Base-by-base conservation (phyloP, 2,797 vertebrate species). In the Eremophila alpestris region DNA sequence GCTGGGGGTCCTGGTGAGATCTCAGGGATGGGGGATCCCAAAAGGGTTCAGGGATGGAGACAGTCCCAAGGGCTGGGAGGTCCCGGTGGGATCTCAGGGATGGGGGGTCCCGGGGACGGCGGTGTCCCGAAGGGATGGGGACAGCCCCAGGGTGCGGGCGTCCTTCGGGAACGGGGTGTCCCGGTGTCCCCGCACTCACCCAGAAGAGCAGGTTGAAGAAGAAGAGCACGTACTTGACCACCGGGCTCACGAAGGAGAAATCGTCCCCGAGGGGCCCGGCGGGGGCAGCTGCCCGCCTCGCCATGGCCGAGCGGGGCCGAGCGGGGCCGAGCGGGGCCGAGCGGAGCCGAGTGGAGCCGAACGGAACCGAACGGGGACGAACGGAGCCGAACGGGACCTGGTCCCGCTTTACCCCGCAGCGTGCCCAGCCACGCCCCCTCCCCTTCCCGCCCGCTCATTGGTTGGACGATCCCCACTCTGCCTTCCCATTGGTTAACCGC, bases 171-270 rank as follows among this genome's bases (percentile, higher is more conserved):
- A 5, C 1, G 48, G 16, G 63, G 7, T 22, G 43, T 29, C 43
- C 4, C 60, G 10, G 30, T 15, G 69, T 1, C 27, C 29, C 11
- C 24, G 49, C 77, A 89, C 86, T 88, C 70, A 88, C 86, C 86
- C 86, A 88, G 77, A 82, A 82, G 48, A 88, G 86, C 69, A 88
- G 63, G 77, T 81, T 88, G 77, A 88, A 81, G 69, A 81, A 81
- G 86, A 88, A 88, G 26, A 88, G 86, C 69, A 88, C 30, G 69
- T 81, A 88, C 77, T 88, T 88, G 48, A 14, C 77, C 70, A 81
- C 36, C 21, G 86, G 86, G 86, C 62, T 88, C 21, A 88, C 85
- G 69, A 98, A 98, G 15, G 97, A 97, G 96, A 98, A 99, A 51
- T 98, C 98, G 32, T 98, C 97, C 51, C 96, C 97, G 19, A 36